These are phyloP conservation scores for Rafetus swinhoei DNA, from an alignment of 2,113 vertebrate genomes.

Conservation along the genomic window DNA sequence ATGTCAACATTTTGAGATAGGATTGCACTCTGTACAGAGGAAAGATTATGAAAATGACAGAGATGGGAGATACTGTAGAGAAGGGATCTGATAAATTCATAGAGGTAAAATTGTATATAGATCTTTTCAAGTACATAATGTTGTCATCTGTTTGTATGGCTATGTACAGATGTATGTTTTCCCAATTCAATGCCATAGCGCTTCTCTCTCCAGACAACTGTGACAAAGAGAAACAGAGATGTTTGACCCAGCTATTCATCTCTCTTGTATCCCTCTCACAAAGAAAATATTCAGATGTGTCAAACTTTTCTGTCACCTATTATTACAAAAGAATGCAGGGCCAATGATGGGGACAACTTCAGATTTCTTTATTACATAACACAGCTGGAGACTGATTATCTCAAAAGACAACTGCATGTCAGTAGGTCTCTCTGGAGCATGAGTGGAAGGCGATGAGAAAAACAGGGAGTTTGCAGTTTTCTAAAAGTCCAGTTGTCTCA, in stretches of 20 bases:
- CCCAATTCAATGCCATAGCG: not conserved
- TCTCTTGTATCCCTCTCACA: not conserved
- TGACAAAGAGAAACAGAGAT: not conserved
- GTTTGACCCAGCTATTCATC: not conserved
- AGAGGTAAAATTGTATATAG: not conserved
- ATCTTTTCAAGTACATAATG: not conserved
- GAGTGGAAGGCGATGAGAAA: not conserved
- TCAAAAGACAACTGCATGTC: not conserved
- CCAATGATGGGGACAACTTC: not conserved
- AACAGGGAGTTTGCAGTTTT: not conserved
- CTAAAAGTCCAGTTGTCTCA: not conserved
- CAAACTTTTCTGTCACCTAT: not conserved
- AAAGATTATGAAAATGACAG: not conserved
- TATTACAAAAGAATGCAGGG: not conserved
- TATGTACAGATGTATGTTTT: not conserved
- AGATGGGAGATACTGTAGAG: not conserved
- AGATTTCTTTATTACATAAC: not conserved
- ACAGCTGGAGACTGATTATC: not conserved
- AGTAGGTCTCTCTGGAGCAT: fast-evolving
- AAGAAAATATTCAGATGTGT: not conserved
- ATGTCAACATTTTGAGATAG: not conserved
- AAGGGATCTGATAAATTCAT: not conserved
- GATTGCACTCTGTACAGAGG: not conserved
- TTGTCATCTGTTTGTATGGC: not conserved
- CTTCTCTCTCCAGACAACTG: not conserved